Percentiles rank a stretch among this genome's conserved stretches.
phyloP scores from a whole-genome alignment of 2,113 vertebrate species.

The Sinocyclocheilus anophthalmus region DNA sequence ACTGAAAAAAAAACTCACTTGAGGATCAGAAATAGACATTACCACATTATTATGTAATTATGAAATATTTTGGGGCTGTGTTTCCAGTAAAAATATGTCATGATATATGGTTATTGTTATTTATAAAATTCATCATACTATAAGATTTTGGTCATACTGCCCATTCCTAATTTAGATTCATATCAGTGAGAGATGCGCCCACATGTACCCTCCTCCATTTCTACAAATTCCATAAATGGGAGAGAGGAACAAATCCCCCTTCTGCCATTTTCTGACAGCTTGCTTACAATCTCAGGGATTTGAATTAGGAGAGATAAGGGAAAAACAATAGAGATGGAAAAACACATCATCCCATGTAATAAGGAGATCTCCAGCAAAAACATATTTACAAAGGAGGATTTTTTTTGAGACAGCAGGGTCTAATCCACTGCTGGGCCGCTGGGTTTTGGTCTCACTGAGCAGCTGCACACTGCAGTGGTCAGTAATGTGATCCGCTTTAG shows the following conservation, averaged over 20 bases:
- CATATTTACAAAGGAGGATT: slow-evolving; percentile 34
- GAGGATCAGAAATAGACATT: neutral
- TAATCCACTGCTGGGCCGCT: slow-evolving; percentile 35
- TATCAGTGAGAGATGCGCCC: neutral
- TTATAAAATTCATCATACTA: neutral
- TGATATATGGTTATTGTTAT: neutral
- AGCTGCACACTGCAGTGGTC: slow-evolving; percentile 3
- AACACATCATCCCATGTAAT: neutral
- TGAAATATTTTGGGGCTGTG: neutral
- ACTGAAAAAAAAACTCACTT: neutral
- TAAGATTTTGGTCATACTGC: neutral
- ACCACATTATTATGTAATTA: neutral
- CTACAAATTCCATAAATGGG: neutral
- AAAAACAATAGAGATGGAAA: slow-evolving; percentile 4
- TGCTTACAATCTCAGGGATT: slow-evolving; percentile 21
- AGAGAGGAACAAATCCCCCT: neutral
- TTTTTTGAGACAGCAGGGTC: neutral
- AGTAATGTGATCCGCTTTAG: slow-evolving; percentile 47
- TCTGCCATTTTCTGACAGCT: neutral
- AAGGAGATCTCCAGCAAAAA: slow-evolving; percentile 28
- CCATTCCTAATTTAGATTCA: neutral
- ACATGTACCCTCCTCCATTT: neutral
- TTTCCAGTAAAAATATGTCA: neutral
- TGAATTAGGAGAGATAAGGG: slow-evolving; percentile 7
- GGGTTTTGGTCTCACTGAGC: slow-evolving; percentile 29